Evolutionary conservation across 2,888 invertebrate species (phyloP).

Genomic region (Auanema freiburgensis): DNA sequence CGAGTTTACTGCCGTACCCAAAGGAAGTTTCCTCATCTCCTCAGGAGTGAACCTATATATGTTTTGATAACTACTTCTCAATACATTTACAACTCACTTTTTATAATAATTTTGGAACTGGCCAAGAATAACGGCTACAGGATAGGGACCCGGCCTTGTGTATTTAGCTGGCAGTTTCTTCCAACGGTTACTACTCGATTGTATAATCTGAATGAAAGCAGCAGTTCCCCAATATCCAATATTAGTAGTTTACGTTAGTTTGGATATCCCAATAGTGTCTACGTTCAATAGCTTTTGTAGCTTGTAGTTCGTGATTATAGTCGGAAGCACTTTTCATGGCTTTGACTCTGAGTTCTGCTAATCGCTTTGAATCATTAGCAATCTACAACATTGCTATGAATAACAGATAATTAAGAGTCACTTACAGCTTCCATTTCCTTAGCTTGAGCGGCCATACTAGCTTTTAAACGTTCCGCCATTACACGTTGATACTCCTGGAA

Average conservation of each 20-base stretch:
- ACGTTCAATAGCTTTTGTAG: slow-evolving; percentile 75
- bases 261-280: slow-evolving; percentile 88
- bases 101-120: slow-evolving; percentile 88
- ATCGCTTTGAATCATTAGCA: slow-evolving; percentile 59
- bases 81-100: slow-evolving; percentile 65
- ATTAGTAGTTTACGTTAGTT: slow-evolving; percentile 70
- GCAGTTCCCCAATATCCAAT: not conserved
- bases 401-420: not conserved
- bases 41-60: slow-evolving; percentile 77
- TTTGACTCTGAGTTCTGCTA: slow-evolving; percentile 76
- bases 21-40: slow-evolving; percentile 86
- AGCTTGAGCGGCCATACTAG: slow-evolving; percentile 65
- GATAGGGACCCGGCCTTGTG: slow-evolving; percentile 71
- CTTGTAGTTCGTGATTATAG: slow-evolving; percentile 80
- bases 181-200: slow-evolving; percentile 37
- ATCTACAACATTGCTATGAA: slow-evolving; percentile 23
- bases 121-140: slow-evolving; percentile 90
- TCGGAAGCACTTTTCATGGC: slow-evolving; percentile 76
- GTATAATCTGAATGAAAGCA: slow-evolving; percentile 40
- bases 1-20: slow-evolving; percentile 83
- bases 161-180: slow-evolving; percentile 25
- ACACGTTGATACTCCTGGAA: slow-evolving; percentile 43
- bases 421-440: slow-evolving; percentile 66
- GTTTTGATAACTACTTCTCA: not conserved
- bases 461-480: slow-evolving; percentile 63